These are phyloP conservation scores for Drosophila trichaetosa DNA, from an alignment of 2,888 invertebrate genomes.

Conservation along the genomic window DNA sequence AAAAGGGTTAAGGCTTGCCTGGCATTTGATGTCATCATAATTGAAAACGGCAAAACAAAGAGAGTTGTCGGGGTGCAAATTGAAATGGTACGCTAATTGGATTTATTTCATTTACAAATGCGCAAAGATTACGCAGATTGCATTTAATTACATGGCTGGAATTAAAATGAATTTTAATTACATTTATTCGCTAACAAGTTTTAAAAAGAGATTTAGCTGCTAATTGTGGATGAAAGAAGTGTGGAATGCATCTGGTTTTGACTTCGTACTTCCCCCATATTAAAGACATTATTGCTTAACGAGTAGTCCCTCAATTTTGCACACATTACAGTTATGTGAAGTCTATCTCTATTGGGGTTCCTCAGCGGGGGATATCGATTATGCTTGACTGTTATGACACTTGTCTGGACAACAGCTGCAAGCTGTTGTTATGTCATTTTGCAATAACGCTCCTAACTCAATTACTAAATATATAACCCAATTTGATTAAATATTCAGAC, in stretches of 20 bases:
- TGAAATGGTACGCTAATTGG: conserved; percentile 2
- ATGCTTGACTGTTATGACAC: conserved; percentile 1
- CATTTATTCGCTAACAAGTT: background rate
- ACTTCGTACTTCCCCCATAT: background rate
- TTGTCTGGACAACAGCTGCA: background rate
- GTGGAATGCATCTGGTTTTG: background rate
- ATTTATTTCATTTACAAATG: conserved; percentile 1
- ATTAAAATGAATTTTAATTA: background rate
- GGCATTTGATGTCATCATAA: background rate
- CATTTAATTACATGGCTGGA: background rate
- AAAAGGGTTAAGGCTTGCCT: conserved; percentile 1
- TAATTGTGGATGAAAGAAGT: background rate
- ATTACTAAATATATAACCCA: conserved; percentile 24
- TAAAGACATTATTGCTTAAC: background rate
- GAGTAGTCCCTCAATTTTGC: background rate
- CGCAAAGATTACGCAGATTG: conserved; percentile 3
- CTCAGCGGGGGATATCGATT: background rate
- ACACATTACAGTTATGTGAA: background rate
- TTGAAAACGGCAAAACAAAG: conserved; percentile 9
- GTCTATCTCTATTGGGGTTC: background rate
- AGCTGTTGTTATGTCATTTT: background rate
- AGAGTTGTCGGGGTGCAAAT: background rate
- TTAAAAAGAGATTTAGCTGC: background rate
- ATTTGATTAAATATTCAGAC: conserved; percentile 49
- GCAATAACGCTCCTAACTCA: conserved; percentile 12